Base-by-base conservation (phyloP, 2,888 invertebrate genomes). In the Agonopterix subpropinquella region DNA sequence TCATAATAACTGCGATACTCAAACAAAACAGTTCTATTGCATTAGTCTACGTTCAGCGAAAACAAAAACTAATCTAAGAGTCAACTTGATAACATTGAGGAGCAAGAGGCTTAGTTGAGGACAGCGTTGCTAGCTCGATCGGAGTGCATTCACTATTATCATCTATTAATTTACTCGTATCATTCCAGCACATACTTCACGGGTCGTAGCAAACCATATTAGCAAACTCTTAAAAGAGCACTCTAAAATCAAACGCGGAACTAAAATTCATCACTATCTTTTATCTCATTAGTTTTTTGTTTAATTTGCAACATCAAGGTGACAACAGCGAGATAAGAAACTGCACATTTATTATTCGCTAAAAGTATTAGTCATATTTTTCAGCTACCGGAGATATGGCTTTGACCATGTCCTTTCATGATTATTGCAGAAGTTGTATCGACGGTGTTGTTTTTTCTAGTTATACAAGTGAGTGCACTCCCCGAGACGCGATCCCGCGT, bases 91-190 rank as follows among this genome's bases (percentile, higher is more conserved):
- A 58, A 67, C 59, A 64, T 53, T 65, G 62, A 65, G 59, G 72
- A 73, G 64, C 65, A 67, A 69, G 74, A 78, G 77, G 75, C 71
- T 63, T 67, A 61, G 54, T 70, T 70, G 74, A 77, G 76, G 77
- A 67, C 72, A 70, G 70, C 68, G 68, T 62, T 69, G 60, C 54
- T 11, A 58, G 59, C 62, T 75, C 61, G 49, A 46, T 64, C 58
- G 68, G 66, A 65, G 77, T 80, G 80, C 81, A 83, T 74, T 81
- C 77, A 83, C 78, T 76, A 15, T 45, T 45, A 28, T 28, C 28
- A 18, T 49, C 7, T 43, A 28, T 45, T 45, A 42, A 5, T 13
- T 36, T 49, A 42, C 36, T 11, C 1, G 15, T 39, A 37, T 11
- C 8, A 35, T 39, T 39, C 2, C n/a, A 39, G 10, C 39, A 39